phyloP scores from a whole-genome alignment of 2,888 invertebrate genomes.

The Agriotes lineatus region DNA sequence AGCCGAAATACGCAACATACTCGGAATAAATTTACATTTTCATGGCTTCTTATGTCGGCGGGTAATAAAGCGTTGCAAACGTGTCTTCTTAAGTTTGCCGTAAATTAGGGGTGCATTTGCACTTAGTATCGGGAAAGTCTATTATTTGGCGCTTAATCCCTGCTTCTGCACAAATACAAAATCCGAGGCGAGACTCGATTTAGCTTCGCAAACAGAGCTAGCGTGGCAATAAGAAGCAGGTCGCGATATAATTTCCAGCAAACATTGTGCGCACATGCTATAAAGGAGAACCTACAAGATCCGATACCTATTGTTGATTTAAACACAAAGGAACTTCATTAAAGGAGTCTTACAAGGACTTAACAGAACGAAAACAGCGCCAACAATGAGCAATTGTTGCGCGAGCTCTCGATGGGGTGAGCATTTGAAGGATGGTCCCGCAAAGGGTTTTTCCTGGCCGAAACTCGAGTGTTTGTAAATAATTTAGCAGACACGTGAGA shows the following conservation, averaged over 20 bases:
- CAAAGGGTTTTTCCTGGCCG: no score
- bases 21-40: conserved; percentile 17
- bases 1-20: conserved; percentile 9
- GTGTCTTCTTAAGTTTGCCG: neutral
- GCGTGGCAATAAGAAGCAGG: neutral
- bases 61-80: neutral
- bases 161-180: no score
- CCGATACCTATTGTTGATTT: conserved; percentile 2
- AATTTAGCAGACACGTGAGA: conserved; percentile 14
- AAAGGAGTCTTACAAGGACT: neutral
- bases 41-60: neutral
- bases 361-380: conserved; percentile 1
- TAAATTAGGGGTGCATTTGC: no score
- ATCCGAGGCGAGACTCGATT: no score
- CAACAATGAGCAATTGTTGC: neutral
- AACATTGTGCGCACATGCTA: neutral
- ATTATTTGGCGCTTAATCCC: no score
- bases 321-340: conserved; percentile 18
- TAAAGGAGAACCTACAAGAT: neutral
- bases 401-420: no score
- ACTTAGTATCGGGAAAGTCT: no score
- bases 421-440: no score
- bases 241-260: neutral
- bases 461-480: no score
- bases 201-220: no score